phyloP scores from a whole-genome alignment of 2,113 vertebrate species.

The Sinocyclocheilus grahami region DNA sequence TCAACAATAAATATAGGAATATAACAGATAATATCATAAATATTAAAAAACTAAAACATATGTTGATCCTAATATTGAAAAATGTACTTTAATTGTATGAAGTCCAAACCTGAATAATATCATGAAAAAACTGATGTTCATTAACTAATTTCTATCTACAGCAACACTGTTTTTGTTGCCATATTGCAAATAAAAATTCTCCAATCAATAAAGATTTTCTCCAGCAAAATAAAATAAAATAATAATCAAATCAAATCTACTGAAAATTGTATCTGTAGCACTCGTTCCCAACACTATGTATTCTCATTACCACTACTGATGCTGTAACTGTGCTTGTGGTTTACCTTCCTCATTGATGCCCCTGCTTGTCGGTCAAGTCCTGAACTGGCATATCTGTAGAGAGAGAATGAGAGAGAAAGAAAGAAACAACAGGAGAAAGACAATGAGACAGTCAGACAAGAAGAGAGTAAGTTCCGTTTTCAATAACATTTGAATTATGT shows the following conservation, averaged over 20 bases:
- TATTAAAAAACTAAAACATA: no score
- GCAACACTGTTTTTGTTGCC: background rate
- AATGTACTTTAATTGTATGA: no score
- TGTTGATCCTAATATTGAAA: no score
- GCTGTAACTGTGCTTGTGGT: background rate
- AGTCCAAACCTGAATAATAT: background rate
- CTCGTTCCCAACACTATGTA: background rate
- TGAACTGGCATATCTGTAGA: constrained; percentile 74
- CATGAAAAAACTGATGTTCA: background rate
- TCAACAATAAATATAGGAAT: no score
- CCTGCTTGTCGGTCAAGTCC: constrained; percentile 77
- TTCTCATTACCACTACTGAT: background rate
- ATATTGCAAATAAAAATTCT: no score
- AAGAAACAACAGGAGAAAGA: background rate
- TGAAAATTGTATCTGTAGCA: background rate
- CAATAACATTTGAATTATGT: no score
- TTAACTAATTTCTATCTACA: background rate
- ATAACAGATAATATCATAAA: no score
- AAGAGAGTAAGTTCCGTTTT: background rate
- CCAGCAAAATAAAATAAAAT: no score
- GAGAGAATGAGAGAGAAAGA: constrained; percentile 44
- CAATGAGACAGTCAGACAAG: background rate
- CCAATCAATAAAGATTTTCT: no score
- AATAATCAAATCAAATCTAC: background rate
- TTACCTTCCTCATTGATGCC: constrained; percentile 84